Evolutionary conservation across 2,888 invertebrate species (phyloP).

Genomic region (Lampropteryx suffumata): DNA sequence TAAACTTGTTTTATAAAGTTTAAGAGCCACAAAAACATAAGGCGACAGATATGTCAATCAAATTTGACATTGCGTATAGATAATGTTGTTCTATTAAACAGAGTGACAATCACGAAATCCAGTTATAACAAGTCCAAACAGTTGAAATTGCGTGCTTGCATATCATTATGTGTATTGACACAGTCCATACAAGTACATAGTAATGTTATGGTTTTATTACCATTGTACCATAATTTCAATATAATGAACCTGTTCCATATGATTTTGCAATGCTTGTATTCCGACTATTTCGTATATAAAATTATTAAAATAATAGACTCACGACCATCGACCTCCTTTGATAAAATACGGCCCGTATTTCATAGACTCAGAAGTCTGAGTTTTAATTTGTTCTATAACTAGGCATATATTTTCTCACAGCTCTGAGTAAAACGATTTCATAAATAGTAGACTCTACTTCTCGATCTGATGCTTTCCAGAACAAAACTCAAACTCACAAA

Average conservation of each 20-base stretch:
- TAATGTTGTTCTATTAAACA: constrained; percentile 26
- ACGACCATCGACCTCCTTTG: too few relatives aligned
- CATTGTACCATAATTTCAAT: background rate
- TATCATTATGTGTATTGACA: constrained; percentile 26
- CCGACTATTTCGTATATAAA: too few relatives aligned
- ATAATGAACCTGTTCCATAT: constrained; percentile 1
- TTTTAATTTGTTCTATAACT: too few relatives aligned
- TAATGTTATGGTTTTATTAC: constrained; percentile 16
- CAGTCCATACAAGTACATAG: constrained; percentile 7
- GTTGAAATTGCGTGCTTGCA: constrained; percentile 27
- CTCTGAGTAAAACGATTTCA: too few relatives aligned
- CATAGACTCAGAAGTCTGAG: too few relatives aligned
- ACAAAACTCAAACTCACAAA: too few relatives aligned
- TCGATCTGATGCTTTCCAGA: too few relatives aligned
- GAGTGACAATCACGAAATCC: constrained; percentile 29
- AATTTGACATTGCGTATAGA: constrained; percentile 21
- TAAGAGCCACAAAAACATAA: constrained; percentile 19
- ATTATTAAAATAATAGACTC: too few relatives aligned
- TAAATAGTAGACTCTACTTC: too few relatives aligned
- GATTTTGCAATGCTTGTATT: background rate
- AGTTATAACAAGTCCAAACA: constrained; percentile 18
- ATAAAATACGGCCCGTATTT: too few relatives aligned
- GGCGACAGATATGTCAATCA: constrained; percentile 36
- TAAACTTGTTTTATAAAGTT: background rate
- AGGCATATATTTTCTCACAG: too few relatives aligned